A percentile compares a stretch with the other conserved stretches of the same genome.
phyloP scores from a whole-genome alignment of 1,140 invertebrate species.

The Drosophila funebris region DNA sequence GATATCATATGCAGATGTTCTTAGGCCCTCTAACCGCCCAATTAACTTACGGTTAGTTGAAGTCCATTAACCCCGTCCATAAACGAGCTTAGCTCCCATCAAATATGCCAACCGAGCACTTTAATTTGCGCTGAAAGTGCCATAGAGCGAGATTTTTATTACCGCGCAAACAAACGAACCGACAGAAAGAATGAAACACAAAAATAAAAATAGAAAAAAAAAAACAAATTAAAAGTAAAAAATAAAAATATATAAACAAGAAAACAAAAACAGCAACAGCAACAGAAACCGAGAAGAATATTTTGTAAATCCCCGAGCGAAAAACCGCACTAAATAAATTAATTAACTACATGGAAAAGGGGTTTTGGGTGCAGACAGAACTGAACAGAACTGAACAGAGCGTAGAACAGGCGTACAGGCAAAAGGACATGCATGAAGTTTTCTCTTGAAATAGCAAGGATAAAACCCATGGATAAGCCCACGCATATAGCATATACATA shows the following conservation, averaged over 20 bases:
- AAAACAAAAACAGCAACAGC: constrained; percentile 11
- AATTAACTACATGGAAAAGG: constrained; percentile 71
- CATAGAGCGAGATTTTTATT: constrained; percentile 33
- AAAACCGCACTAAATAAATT: constrained; percentile 77
- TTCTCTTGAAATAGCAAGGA: constrained; percentile 10
- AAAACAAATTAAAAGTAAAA: constrained; percentile 33
- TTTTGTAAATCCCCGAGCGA: constrained; percentile 72
- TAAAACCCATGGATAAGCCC: constrained; percentile 37
- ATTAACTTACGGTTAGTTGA: constrained; percentile 27
- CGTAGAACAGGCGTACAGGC: constrained; percentile 32
- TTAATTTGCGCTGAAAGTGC: constrained; percentile 35
- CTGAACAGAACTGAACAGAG: not conserved
- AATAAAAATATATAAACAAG: constrained; percentile 20
- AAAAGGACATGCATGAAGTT: constrained; percentile 47
- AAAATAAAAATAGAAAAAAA: constrained; percentile 21
- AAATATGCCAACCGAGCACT: constrained; percentile 31
- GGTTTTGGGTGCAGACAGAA: constrained; percentile 23
- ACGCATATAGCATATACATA: constrained; percentile 38
- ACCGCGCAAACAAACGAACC: constrained; percentile 14
- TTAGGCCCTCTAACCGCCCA: not conserved
- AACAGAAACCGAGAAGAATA: constrained; percentile 49
- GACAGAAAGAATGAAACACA: constrained; percentile 5
- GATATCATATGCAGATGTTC: not conserved
- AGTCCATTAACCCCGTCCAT: constrained; percentile 24
- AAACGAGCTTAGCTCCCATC: constrained; percentile 3